phyloP scores from a whole-genome alignment of 2,797 vertebrate species.

The Cossypha heuglini region DNA sequence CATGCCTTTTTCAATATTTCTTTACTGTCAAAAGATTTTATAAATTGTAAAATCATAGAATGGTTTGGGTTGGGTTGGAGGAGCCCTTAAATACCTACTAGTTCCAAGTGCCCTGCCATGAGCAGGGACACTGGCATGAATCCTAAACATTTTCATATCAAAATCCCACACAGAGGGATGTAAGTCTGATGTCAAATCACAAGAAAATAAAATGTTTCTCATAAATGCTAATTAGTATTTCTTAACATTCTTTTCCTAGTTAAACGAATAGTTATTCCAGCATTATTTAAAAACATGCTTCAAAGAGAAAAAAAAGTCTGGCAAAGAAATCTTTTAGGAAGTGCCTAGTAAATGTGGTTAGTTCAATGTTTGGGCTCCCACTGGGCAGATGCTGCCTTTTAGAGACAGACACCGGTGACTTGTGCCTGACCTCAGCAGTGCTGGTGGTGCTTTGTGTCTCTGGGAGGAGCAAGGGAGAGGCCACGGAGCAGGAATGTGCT shows the following conservation, averaged over 20 bases:
- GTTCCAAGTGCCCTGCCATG: not conserved
- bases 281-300: not conserved
- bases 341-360: not conserved
- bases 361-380: accelerated
- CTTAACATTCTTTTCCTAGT: not conserved
- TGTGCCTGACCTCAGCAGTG: not conserved
- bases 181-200: conserved; percentile 28
- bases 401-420: not conserved
- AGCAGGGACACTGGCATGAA: not conserved
- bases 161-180: not conserved
- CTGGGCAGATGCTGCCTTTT: not conserved
- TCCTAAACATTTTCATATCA: not conserved
- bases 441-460: not conserved
- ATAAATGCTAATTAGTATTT: not conserved
- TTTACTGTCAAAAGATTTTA: conserved; percentile 26
- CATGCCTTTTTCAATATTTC: conserved; percentile 21
- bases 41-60: not conserved
- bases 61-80: not conserved
- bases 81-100: not conserved
- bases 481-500: accelerated
- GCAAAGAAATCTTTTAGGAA: not conserved
- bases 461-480: not conserved
- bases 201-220: conserved; percentile 57
- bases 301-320: not conserved
- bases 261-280: not conserved